These are phyloP conservation scores for Brienomyrus brachyistius DNA, from an alignment of 2,113 vertebrate species.

Conservation along the genomic window DNA sequence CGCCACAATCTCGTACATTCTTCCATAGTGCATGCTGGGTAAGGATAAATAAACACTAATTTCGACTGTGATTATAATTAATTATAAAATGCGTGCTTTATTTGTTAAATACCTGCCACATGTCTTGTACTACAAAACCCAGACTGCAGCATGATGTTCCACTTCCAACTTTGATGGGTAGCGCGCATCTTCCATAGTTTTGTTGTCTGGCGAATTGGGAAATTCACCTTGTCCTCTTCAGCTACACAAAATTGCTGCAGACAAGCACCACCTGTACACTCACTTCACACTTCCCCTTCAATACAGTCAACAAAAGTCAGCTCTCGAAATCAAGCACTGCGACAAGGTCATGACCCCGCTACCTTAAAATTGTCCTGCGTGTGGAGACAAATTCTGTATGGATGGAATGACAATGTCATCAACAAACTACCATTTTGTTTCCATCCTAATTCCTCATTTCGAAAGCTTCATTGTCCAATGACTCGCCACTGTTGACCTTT, in stretches of 20 bases:
- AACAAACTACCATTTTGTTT: constrained; percentile 12
- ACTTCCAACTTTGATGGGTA: not conserved
- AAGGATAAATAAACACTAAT: not conserved
- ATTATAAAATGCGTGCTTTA: not conserved
- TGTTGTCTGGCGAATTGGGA: not conserved
- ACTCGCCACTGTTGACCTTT: constrained; percentile 10
- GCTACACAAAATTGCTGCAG: not conserved
- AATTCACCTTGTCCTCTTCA: not conserved
- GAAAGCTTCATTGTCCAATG: constrained; percentile 15
- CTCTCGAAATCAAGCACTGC: constrained; percentile 6
- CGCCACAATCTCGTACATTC: not conserved
- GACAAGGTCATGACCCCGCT: not conserved
- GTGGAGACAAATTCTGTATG: constrained; percentile 25
- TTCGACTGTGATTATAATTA: not conserved
- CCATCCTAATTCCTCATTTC: constrained; percentile 27
- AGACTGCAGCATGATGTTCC: not conserved
- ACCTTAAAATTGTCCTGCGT: constrained; percentile 12
- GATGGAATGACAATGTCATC: constrained; percentile 26
- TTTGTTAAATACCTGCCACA: not conserved
- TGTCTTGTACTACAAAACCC: not conserved
- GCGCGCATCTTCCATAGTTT: not conserved
- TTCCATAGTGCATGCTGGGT: not conserved
- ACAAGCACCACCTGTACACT: not conserved
- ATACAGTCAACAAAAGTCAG: not conserved
- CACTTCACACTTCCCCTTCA: not conserved